Conservation (phyloP, 2,888 invertebrate genomes). For the Rhodophaea formosa region DNA sequence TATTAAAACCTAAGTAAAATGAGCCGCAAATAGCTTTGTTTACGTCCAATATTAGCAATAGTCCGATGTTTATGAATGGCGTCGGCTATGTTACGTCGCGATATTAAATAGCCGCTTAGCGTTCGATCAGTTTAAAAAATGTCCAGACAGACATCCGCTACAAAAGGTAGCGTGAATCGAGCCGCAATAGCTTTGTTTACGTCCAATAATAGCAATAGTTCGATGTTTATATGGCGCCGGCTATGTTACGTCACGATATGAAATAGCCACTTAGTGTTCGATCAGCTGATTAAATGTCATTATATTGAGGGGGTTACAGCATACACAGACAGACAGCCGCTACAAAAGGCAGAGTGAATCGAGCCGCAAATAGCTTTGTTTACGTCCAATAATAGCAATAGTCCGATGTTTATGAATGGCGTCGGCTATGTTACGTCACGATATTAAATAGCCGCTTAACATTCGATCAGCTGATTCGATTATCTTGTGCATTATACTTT, state of each 20-base stretch:
- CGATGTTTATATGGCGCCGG: slow-evolving; percentile 52
- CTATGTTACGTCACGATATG: not conserved
- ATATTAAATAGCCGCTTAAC: slow-evolving; percentile 23
- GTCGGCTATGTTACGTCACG: slow-evolving; percentile 4
- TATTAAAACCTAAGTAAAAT: not conserved
- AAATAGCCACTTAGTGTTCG: not conserved
- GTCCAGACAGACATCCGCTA: not conserved
- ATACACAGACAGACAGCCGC: not conserved
- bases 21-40: slow-evolving; percentile 31
- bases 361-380: slow-evolving; percentile 32
- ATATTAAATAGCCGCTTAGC: not conserved
- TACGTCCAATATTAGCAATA: slow-evolving; percentile 56
- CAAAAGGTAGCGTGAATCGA: not conserved
- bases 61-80: slow-evolving; percentile 60
- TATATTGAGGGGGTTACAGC: too few relatives aligned
- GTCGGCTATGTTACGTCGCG: slow-evolving; percentile 1
- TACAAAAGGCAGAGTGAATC: not conserved
- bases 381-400: slow-evolving; percentile 56
- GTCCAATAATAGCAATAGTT: slow-evolving; percentile 53
- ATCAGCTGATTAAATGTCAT: too few relatives aligned
- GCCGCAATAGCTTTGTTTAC: slow-evolving; percentile 40
- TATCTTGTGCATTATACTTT: too few relatives aligned
- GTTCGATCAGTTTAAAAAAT: too few relatives aligned
- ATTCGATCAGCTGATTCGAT: slow-evolving; percentile 9
- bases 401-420: slow-evolving; percentile 60